Evolutionary conservation across 1,140 invertebrate genomes (phyloP), one percentile per base, ranked within the genome.

Genomic region (Pantala flavescens): DNA sequence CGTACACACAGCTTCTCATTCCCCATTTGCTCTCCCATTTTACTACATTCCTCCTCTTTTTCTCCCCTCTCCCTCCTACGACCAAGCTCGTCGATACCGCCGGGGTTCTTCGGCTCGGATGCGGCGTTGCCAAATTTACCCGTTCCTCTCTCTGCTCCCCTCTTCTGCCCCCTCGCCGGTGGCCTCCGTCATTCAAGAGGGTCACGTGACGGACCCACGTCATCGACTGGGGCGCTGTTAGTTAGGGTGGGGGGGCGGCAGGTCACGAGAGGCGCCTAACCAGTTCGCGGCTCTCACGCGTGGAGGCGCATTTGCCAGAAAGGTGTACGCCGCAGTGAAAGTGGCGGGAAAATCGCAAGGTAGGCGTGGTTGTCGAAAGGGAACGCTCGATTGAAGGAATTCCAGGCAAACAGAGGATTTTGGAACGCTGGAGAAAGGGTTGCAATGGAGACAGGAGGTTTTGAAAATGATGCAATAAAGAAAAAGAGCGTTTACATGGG

Each of bases 221-320:
- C 77, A 63, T 63, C 49, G 49, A 63, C 49, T 63, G 77, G 77
- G 76, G 75, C 75, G 73, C 76, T 73, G 75, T 78, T 76, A 73
- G 76, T 77, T 76, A 43, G 72, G 63, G 73, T 24, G 55, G 42
- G 77, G 70, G 71, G 80, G 79, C 76, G 77, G 81, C 76, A 82
- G 81, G 81, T 81, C 78, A 80, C 78, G 81, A 80, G 78, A 79
- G 78, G 78, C 78, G 79, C 82, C 16, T 14, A 63, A 1, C n/a
- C 12, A 63, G 49, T 63, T 63, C 49, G 16, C 5, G 16, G 49
- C 16, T 63, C 49, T 63, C 49, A 16, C 49, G 49, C 12, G 14
- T 63, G 49, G 49, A 63, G 49, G 49, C 49, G 49, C 49, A 21
- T 63, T 14, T 63, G 16, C 16, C 49, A 63, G 49, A 19, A 63